phyloP scores from a whole-genome alignment of 2,888 invertebrate species.

The Orthosia gracilis region DNA sequence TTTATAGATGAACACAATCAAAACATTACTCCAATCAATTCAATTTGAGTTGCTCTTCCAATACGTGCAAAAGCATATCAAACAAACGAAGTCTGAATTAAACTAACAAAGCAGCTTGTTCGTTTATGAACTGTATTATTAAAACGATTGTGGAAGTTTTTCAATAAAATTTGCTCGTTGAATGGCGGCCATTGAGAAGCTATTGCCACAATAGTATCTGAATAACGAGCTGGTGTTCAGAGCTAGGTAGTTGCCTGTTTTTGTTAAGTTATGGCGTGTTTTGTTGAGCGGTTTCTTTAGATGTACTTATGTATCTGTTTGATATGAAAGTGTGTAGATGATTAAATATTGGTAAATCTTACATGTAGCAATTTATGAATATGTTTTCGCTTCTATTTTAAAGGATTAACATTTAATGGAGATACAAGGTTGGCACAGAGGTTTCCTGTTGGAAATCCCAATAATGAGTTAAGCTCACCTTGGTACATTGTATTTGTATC shows the following conservation, averaged over 20 bases:
- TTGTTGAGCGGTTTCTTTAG: neutral
- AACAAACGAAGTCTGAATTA: slow-evolving; percentile 25
- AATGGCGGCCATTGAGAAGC: slow-evolving; percentile 7
- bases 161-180: slow-evolving; percentile 47
- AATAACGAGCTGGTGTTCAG: slow-evolving; percentile 27
- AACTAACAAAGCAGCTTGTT: slow-evolving; percentile 32
- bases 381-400: too few relatives aligned
- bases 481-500: too few relatives aligned
- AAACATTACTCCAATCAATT: slow-evolving; percentile 6
- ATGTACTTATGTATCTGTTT: too few relatives aligned
- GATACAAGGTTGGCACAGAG: too few relatives aligned
- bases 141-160: slow-evolving; percentile 47
- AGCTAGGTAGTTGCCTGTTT: neutral
- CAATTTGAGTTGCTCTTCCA: slow-evolving; percentile 1
- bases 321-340: too few relatives aligned
- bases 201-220: slow-evolving; percentile 9
- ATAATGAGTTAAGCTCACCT: too few relatives aligned
- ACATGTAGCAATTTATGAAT: too few relatives aligned
- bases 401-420: too few relatives aligned
- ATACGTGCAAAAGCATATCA: slow-evolving; percentile 24
- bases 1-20: neutral
- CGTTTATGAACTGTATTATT: slow-evolving; percentile 35
- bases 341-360: too few relatives aligned
- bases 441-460: too few relatives aligned
- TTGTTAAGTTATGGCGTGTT: neutral